These are phyloP conservation scores for Smutsia temminckii DNA, from an alignment of 2,797 vertebrate genomes.

Conservation along the genomic window DNA sequence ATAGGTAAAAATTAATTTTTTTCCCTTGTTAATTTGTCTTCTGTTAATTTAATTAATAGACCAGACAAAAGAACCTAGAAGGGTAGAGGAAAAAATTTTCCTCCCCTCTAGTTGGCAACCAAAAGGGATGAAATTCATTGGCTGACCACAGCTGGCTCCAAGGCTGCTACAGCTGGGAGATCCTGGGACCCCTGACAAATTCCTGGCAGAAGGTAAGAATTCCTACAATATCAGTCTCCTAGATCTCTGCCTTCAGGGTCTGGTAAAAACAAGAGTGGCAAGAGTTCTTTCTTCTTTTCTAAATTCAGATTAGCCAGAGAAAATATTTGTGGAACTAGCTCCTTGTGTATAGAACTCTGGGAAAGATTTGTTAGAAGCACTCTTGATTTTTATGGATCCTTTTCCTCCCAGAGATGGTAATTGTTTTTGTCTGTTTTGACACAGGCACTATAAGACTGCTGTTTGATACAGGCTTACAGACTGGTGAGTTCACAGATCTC, in stretches of 20 bases:
- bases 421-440: not conserved
- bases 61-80: not conserved
- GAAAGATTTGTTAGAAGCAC: not conserved
- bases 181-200: not conserved
- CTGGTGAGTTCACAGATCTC: not conserved
- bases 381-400: not conserved
- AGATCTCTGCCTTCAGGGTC: not conserved
- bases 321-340: not conserved
- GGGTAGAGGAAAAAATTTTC: not conserved
- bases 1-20: not conserved
- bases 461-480: not conserved
- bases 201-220: not conserved
- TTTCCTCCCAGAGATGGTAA: not conserved
- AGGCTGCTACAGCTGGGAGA: not conserved
- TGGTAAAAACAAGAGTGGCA: not conserved
- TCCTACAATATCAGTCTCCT: not conserved
- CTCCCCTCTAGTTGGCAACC: not conserved
- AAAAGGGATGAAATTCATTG: not conserved
- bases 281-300: not conserved
- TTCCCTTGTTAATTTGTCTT: not conserved
- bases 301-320: not conserved
- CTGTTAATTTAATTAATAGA: not conserved
- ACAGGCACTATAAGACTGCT: not conserved
- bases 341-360: not conserved
- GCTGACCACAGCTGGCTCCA: not conserved